Base-by-base conservation (phyloP, 2,888 invertebrate genomes). In the Troides aeacus region DNA sequence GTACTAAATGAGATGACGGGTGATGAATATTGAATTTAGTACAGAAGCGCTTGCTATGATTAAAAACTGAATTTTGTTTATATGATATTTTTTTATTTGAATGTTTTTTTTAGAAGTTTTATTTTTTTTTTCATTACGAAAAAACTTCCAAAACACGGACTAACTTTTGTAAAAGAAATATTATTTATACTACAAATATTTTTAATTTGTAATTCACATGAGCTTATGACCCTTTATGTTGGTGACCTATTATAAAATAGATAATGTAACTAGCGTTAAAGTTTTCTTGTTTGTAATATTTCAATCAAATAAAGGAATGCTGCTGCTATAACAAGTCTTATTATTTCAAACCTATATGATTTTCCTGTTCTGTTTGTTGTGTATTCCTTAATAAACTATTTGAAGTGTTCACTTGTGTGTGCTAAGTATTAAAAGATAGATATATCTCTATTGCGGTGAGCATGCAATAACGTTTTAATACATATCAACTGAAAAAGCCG, bases 231-330 rank as follows among this genome's bases (percentile, higher is more conserved):
- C 30, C 21, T 46, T 10, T 50, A 5, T 50, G 10, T 50, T 50
- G 50, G 50, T 18, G 15, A 17, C 15, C 10, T 50, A 12, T 17
- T 5, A 15, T 17, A 50, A 15, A 15, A 64, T 66, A 66, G 66
- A 72, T 71, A 77, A 74, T 74, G 71, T 76, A 77, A 74, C 73
- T 78, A 78, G 74, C 73, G 50, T 71, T 74, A 74, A 78, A 78
- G 72, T 61, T 75, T 79, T 81, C 78, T 80, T 80, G 76, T 83
- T 83, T 83, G 79, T 83, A 66, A 81, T 79, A 79, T 79, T 79
- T 82, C 83, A 81, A 81, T 81, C 75, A 78, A 85, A 83, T 85
- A 84, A 87, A 83, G 73, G 76, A 82, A 81, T 78, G 84, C 84
- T 84, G 80, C 81, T 76, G 74, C 39, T 17, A 80, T 62, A 57